Evolutionary conservation across 2,797 vertebrate species (phyloP).

Genomic region (Rhinogobio ventralis): DNA sequence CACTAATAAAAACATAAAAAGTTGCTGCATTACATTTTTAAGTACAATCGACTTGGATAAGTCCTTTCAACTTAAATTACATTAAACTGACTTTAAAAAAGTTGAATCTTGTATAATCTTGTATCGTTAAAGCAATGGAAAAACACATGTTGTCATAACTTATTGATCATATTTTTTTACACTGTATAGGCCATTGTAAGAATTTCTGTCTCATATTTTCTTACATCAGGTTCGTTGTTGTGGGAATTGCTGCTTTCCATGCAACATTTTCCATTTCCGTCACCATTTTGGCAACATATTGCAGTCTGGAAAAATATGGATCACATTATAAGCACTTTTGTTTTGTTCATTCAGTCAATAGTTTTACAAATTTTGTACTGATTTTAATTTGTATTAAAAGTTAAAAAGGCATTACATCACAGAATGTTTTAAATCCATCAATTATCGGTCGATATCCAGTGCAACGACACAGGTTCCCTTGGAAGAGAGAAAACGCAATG

Average conservation of each 20-base stretch:
- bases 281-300: constrained; percentile 68
- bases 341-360: neutral
- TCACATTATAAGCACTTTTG: neutral
- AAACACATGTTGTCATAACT: too few species aligned
- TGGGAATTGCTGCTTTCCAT: constrained; percentile 60
- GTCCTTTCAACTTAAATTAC: too few species aligned
- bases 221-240: constrained; percentile 65
- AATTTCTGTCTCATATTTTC: constrained; percentile 1
- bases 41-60: too few species aligned
- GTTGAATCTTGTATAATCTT: too few species aligned
- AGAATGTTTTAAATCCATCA: constrained; percentile 66
- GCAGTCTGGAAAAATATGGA: constrained; percentile 67
- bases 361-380: neutral
- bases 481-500: neutral
- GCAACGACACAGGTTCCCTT: constrained; percentile 67
- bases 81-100: too few species aligned
- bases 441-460: constrained; percentile 66
- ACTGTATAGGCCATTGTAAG: neutral
- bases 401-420: constrained; percentile 49
- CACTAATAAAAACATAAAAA: neutral
- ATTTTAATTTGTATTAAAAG: neutral
- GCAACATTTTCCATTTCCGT: constrained; percentile 67
- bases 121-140: too few species aligned
- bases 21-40: too few species aligned
- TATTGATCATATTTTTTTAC: too few species aligned